Percentiles rank a stretch among this genome's conserved stretches.
phyloP scores from a whole-genome alignment of 2,888 invertebrate genomes.

The Sthenelais limicola region DNA sequence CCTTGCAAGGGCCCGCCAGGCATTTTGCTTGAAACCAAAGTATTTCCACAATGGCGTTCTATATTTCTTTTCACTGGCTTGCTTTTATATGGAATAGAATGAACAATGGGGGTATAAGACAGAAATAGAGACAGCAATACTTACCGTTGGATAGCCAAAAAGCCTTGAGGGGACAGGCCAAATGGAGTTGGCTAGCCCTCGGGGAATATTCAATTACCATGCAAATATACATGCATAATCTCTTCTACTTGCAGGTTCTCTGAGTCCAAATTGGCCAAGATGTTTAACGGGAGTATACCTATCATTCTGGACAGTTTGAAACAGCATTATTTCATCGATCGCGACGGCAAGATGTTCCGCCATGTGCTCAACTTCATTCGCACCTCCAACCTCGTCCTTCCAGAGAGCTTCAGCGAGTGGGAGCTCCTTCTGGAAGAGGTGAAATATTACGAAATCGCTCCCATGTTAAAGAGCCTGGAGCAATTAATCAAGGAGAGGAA shows the following conservation, averaged over 20 bases:
- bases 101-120: conserved; percentile 15
- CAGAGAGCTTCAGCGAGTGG: conserved; percentile 87
- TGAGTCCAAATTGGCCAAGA: conserved; percentile 90
- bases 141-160: conserved; percentile 9
- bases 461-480: conserved; percentile 69
- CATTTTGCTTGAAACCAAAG: conserved; percentile 37
- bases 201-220: conserved; percentile 30
- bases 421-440: conserved; percentile 93
- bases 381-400: conserved; percentile 88
- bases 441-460: conserved; percentile 86
- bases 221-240: conserved; percentile 23
- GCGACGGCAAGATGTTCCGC: conserved; percentile 97
- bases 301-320: conserved; percentile 96
- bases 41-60: conserved; percentile 3
- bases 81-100: conserved; percentile 23
- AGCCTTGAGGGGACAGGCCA: conserved; percentile 7
- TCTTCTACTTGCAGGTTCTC: conserved; percentile 94
- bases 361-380: conserved; percentile 97
- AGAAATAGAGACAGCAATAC: conserved; percentile 12
- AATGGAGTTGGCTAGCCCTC: conserved; percentile 7
- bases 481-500: conserved; percentile 52
- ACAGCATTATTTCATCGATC: conserved; percentile 98
- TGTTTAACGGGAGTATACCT: conserved; percentile 96
- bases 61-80: conserved; percentile 12
- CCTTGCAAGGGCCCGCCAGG: conserved; percentile 20